Base-by-base conservation (phyloP, 1,140 invertebrate genomes). In the Aphelenchoides besseyi region DNA sequence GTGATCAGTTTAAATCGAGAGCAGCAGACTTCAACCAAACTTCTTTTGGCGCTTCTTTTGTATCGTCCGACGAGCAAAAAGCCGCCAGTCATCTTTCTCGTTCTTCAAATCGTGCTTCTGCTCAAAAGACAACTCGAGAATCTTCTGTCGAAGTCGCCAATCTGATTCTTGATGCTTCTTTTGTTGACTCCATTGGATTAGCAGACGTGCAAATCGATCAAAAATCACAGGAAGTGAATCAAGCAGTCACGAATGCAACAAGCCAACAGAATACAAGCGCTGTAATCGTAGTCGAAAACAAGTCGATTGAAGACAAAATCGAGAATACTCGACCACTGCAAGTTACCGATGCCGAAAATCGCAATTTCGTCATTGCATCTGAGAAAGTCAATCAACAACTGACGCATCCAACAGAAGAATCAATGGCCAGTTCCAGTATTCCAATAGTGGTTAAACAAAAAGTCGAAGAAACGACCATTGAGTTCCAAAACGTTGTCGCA, bases 381-480 rank as follows among this genome's bases (percentile, higher is more conserved):
- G n/a, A n/a, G n/a, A n/a, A n/a, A n/a, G n/a, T n/a, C n/a, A n/a
- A 8, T 41, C 5, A 41, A 41, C 37, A 41, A 41, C n/a, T n/a
- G n/a, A n/a, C n/a, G n/a, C n/a, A n/a, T n/a, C n/a, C n/a, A n/a
- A n/a, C n/a, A n/a, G n/a, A n/a, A n/a, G n/a, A n/a, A n/a, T n/a
- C n/a, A n/a, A n/a, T n/a, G n/a, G n/a, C n/a, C n/a, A n/a, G n/a
- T 41, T 41, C 37, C 5, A 41, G 37, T 41, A 8, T 41, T 5
- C 37, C n/a, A 28, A 59, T 12, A 59, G 28, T 59, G n/a, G 18
- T 18, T 12, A 28, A 59, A 12, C 12, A 16, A 2, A 12, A n/a
- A 59, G 55, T 59, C 29, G 28, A 59, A 59, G 55, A 59, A 30
- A 28, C 16, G 28, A 59, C 29, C 55, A 16, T 59, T 3, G 29